A percentile compares a stretch with the other conserved stretches of the same genome.
phyloP scores from a whole-genome alignment of 2,888 invertebrate species.

The Lagria hirta region DNA sequence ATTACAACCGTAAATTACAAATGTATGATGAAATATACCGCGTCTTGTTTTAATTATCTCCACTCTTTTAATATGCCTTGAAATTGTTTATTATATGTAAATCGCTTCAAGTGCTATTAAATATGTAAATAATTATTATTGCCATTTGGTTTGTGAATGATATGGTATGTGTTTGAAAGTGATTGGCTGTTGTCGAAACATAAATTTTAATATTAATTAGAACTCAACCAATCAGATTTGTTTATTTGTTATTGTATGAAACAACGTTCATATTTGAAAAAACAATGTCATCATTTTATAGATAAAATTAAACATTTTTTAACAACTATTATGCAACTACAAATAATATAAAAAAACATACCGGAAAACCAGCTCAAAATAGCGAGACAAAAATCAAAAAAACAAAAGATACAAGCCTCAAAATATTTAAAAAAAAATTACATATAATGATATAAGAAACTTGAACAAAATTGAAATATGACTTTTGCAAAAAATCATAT shows the following conservation, averaged over 20 bases:
- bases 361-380: conserved; percentile 1
- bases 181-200: conserved; percentile 9
- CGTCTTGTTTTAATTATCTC: conserved; percentile 38
- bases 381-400: too few species aligned
- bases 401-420: too few species aligned
- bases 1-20: conserved; percentile 49
- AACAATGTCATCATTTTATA: neutral
- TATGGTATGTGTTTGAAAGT: conserved; percentile 14
- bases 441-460: too few species aligned
- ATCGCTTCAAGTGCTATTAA: conserved; percentile 37
- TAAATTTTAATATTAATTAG: conserved; percentile 10
- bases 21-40: conserved; percentile 42
- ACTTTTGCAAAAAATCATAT: too few species aligned
- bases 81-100: conserved; percentile 43
- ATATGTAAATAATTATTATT: conserved; percentile 32
- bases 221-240: neutral
- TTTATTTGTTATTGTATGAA: conserved; percentile 2
- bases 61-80: conserved; percentile 29
- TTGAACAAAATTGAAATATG: too few species aligned
- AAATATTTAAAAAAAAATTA: too few species aligned
- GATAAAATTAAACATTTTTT: neutral
- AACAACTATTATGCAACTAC: conserved; percentile 1
- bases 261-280: conserved; percentile 1
- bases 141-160: conserved; percentile 18
- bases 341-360: conserved; percentile 4